Conservation (phyloP, 2,797 vertebrate genomes). For the Ctenopoma kingsleyae region DNA sequence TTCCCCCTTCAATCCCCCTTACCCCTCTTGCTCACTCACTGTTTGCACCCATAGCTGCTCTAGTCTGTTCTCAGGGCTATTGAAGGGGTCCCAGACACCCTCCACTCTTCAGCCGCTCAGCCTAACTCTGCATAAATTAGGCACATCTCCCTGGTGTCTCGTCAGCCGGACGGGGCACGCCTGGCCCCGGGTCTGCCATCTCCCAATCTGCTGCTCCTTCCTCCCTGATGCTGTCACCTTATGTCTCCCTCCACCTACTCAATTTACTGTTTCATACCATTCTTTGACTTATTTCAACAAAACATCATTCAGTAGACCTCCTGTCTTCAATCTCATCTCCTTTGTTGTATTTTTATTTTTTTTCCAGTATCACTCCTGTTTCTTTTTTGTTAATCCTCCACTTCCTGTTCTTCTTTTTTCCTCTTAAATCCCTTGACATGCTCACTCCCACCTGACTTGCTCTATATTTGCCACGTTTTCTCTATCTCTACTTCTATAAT, state of each 20-base stretch:
- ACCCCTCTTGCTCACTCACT: slow-evolving; percentile 50
- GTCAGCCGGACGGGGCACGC: slow-evolving; percentile 68
- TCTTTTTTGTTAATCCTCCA: slow-evolving; percentile 33
- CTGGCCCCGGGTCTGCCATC: slow-evolving; percentile 63
- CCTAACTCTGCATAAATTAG: slow-evolving; percentile 83
- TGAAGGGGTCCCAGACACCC: slow-evolving; percentile 78
- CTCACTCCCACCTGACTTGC: slow-evolving; percentile 47
- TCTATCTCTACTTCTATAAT: slow-evolving; percentile 48
- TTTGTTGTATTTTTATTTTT: slow-evolving; percentile 22
- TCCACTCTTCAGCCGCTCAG: slow-evolving; percentile 65
- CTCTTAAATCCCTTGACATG: slow-evolving; percentile 43
- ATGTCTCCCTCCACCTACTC: slow-evolving; percentile 41
- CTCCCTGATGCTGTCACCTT: slow-evolving; percentile 65
- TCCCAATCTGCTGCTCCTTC: slow-evolving; percentile 68
- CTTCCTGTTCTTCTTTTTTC: slow-evolving; percentile 24
- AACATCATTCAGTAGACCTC: background rate
- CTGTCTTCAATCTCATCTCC: slow-evolving; percentile 21
- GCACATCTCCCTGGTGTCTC: slow-evolving; percentile 74
- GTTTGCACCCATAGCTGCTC: slow-evolving; percentile 70
- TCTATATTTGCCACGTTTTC: slow-evolving; percentile 65
- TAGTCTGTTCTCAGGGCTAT: slow-evolving; percentile 68
- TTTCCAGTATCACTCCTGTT: slow-evolving; percentile 33
- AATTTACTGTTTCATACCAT: slow-evolving; percentile 49
- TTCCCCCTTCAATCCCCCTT: slow-evolving; percentile 46
- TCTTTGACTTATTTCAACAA: background rate